phyloP scores from a whole-genome alignment of 2,113 vertebrate genomes.

The Oriolus oriolus region DNA sequence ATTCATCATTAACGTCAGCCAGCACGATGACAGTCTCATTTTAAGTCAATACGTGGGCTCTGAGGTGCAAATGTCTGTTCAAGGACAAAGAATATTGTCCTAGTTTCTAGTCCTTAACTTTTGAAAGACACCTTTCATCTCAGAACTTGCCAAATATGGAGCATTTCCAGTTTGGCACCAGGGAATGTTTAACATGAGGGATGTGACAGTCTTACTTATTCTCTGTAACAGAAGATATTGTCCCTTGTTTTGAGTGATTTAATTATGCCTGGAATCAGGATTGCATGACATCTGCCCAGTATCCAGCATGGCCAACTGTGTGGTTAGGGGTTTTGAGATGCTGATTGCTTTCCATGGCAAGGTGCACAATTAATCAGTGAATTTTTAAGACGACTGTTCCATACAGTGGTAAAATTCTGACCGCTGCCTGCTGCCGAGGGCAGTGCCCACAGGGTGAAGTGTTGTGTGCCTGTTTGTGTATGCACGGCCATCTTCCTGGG shows the following conservation, averaged over 20 bases:
- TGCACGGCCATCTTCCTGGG: neutral
- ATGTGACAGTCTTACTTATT: neutral
- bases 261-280: neutral
- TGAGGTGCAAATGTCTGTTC: neutral
- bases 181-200: neutral
- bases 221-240: neutral
- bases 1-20: neutral
- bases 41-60: neutral
- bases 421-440: neutral
- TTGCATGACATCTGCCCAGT: neutral
- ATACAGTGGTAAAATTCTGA: neutral
- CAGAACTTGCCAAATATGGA: neutral
- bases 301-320: neutral
- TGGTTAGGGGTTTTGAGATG: neutral
- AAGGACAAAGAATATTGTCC: neutral
- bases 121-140: neutral
- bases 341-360: neutral
- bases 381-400: conserved; percentile 7
- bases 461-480: neutral
- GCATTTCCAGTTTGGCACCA: neutral
- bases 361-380: neutral
- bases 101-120: neutral
- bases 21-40: neutral
- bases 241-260: neutral
- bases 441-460: no score